Evolutionary conservation across 2,888 invertebrate species (phyloP).

Genomic region (Capitulum mitella): DNA sequence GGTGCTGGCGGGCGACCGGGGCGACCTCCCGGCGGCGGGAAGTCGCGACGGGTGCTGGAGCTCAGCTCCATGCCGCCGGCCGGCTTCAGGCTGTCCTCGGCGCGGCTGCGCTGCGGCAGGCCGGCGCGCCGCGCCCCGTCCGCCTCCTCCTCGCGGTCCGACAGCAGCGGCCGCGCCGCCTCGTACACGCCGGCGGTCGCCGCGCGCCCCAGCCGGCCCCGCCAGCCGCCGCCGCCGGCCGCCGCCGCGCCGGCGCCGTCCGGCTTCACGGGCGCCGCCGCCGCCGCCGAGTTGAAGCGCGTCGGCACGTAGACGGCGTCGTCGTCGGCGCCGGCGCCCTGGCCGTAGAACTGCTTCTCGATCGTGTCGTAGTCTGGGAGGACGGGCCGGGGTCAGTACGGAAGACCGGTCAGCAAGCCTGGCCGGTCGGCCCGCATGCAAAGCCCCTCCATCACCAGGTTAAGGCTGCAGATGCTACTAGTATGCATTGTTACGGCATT

Average conservation of each 20-base stretch:
- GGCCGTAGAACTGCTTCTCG: constrained; percentile 5
- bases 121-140: neutral
- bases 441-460: too few relatives aligned
- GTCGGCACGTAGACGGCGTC: neutral
- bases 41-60: neutral
- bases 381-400: too few relatives aligned
- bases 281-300: constrained; percentile 12
- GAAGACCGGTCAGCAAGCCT: too few relatives aligned
- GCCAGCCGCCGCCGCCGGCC: neutral
- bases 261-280: neutral
- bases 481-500: too few relatives aligned
- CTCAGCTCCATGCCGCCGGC: neutral
- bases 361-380: neutral
- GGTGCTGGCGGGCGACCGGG: neutral
- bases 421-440: too few relatives aligned
- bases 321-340: neutral
- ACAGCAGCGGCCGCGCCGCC: neutral
- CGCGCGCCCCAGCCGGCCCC: neutral
- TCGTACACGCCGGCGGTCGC: neutral
- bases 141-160: neutral
- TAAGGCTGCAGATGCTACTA: too few relatives aligned
- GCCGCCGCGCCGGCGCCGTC: neutral
- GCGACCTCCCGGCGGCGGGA: neutral
- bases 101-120: neutral
- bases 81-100: neutral